Base-by-base conservation (phyloP, 2,113 vertebrate species). In the Sula dactylatra region DNA sequence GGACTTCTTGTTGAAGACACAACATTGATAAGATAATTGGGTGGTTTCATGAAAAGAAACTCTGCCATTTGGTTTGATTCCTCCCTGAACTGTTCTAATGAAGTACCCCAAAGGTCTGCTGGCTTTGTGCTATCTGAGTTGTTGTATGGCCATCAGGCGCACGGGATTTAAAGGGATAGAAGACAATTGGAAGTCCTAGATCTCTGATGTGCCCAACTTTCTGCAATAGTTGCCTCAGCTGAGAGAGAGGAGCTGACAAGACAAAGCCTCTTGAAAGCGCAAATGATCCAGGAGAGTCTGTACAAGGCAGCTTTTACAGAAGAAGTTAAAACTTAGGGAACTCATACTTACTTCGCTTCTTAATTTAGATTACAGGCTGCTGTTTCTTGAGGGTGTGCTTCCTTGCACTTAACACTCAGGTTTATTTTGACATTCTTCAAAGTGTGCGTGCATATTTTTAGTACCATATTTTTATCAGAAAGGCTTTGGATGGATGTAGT, bases 301-400 rank as follows among this genome's bases (percentile, higher is more conserved):
- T 52, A 27, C 54, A 31, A 40, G 56, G 10, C 21, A 76, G 9
- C 12, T 79, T 85, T 76, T 59, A 36, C 66, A 82, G 84, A 10
- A 82, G 54, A 66, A 69, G 15, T 58, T 22, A 6, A 29, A 93
- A 65, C 52, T 32, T 6, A 61, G 77, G 59, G 24, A 87, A 15
- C 9, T 55, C 56, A 2, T 32, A 1, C 44, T 88, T 42, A 10
- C 38, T 94, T 90, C 85, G 9, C 10, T 95, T 13, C 93, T 73
- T 78, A 58, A n/a, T 76, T 93, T 76, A 36, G 78, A 15, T 45
- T 17, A 9, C 73, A 91, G 83, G 65, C 79, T 85, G 87, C 70
- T 95, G 62, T 72, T 89, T 72, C 54, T 65, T 36, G 44, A 55
- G 84, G 73, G 85, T 66, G 72, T 71, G 62, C 67, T 94, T 69